These are phyloP conservation scores for Phyto melanocephala DNA, from an alignment of 2,888 invertebrate genomes.

Conservation along the genomic window DNA sequence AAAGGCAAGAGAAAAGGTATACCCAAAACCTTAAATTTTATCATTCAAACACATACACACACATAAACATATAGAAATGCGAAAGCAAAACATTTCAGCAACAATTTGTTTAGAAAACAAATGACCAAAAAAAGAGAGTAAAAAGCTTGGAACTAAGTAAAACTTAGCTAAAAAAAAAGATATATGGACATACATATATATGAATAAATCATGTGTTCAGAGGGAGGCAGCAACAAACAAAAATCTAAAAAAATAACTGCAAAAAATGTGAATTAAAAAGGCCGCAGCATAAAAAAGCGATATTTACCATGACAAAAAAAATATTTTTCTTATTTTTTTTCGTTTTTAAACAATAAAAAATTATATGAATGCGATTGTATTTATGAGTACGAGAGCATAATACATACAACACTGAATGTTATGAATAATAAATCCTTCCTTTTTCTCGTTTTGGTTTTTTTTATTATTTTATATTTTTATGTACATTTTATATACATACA, in stretches of 20 bases:
- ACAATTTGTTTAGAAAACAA: constrained; percentile 47
- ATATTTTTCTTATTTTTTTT: constrained; percentile 9
- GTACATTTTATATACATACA: background rate
- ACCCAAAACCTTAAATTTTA: background rate
- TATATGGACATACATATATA: constrained; percentile 17
- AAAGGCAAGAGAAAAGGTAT: background rate
- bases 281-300: constrained; percentile 13
- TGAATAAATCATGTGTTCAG: constrained; percentile 59
- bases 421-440: constrained; percentile 76
- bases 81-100: constrained; percentile 23
- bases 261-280: constrained; percentile 46
- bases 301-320: constrained; percentile 21
- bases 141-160: background rate
- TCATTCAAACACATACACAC: no score
- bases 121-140: constrained; percentile 10
- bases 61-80: no score
- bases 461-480: constrained; percentile 53
- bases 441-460: constrained; percentile 49
- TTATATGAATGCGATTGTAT: constrained; percentile 2
- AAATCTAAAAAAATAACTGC: constrained; percentile 32
- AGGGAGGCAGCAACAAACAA: background rate
- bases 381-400: constrained; percentile 12
- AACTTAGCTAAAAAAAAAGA: background rate
- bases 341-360: background rate
- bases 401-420: constrained; percentile 70